Base-by-base conservation (phyloP, 2,888 invertebrate species). In the Nemurella pictetii region DNA sequence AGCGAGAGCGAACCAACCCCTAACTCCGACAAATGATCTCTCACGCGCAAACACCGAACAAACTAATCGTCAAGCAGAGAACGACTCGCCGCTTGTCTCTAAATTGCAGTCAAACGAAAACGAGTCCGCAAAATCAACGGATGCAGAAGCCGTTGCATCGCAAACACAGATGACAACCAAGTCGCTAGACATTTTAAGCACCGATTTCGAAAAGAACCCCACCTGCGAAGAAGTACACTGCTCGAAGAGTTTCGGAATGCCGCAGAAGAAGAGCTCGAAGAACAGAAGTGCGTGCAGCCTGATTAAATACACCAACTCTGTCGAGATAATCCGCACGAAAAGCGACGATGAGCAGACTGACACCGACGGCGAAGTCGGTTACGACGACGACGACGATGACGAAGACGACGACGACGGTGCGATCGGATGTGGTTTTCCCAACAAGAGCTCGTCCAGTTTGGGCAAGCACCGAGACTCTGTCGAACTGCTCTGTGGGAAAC, bases 381-480 rank as follows among this genome's bases (percentile, higher is more conserved):
- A 4, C 5, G 35, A 35, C 5, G 55, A 55, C 55, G 55, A 3
- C 3, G 55, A 55, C 5, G 12, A 4, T 4, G 35, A 35, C 5
- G 12, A 4, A 7, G 55, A 55, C 3, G 55, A 55, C 20, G 55
- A 55, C 15, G 55, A 55, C 12, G 9, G 2, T 1, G 55, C 15
- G 1, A 7, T 55, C 5, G 55, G 55, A 2, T 55, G 20, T 20
- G 55, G 55, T 20, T 55, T 55, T 20, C 15, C 55, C 9, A 7
- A 55, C 55, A 55, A 55, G 20, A 55, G 55, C 20, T 55, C 55
- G 1, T 55, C 55, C 29, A 30, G 28, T 78, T 30, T 78, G n/a
- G 78, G 28, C 5, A 30, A 29, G n/a, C 78, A 78, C 28, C 26
- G 78, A 78, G 78, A 78, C 78, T 78, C 78, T 4, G 30, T 78